Conservation (phyloP, 2,888 invertebrate species). For the Aphelenchoides bicaudatus region DNA sequence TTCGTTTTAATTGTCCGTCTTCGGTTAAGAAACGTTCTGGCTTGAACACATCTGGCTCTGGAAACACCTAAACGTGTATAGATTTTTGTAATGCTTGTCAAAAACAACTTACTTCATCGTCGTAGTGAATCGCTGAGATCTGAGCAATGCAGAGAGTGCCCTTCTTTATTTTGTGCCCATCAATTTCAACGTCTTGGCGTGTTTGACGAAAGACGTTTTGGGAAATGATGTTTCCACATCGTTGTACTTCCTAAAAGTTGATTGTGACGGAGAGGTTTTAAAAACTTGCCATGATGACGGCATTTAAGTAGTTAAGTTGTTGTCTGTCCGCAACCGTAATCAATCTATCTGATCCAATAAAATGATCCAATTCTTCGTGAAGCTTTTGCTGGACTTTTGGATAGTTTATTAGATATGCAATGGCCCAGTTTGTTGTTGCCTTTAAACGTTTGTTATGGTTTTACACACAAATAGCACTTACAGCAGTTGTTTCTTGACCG, state of each 20-base stretch:
- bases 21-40: not conserved
- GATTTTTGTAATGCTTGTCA: not conserved
- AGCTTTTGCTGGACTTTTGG: not conserved
- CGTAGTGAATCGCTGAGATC: constrained; percentile 2
- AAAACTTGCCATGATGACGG: not conserved
- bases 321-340: not conserved
- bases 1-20: not conserved
- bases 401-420: not conserved
- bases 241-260: not conserved
- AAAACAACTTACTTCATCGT: not conserved
- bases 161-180: not conserved
- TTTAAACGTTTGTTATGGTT: too few relatives aligned
- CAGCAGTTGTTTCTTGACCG: constrained; percentile 1
- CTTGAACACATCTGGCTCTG: not conserved
- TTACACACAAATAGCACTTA: too few relatives aligned
- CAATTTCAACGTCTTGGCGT: not conserved
- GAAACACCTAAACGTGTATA: not conserved
- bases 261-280: not conserved
- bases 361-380: constrained; percentile 1
- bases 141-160: constrained; percentile 2
- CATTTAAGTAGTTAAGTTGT: not conserved
- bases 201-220: constrained; percentile 2
- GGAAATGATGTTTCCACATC: not conserved
- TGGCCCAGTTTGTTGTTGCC: not conserved
- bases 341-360: not conserved